These are phyloP conservation scores for Lycocorax pyrrhopterus DNA, from an alignment of 2,113 vertebrate genomes.

Conservation along the genomic window DNA sequence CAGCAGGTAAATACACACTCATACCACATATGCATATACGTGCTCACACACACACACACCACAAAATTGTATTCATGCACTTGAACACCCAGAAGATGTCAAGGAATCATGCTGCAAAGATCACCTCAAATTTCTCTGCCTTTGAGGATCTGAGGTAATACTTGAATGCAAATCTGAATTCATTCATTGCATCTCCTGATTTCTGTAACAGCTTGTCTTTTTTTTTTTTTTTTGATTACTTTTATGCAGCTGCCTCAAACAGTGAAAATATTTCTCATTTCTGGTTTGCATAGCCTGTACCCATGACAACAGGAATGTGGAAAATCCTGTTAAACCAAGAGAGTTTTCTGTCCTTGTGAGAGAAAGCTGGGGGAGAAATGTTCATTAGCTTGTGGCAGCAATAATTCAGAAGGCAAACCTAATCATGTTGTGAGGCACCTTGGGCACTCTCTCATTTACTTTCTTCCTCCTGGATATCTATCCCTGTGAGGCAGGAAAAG, in stretches of 20 bases:
- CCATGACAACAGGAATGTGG: not conserved
- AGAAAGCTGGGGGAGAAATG: not conserved
- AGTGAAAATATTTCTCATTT: not conserved
- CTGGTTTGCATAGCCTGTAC: not conserved
- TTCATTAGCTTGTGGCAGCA: not conserved
- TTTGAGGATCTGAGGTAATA: not conserved
- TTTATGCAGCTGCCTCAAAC: not conserved
- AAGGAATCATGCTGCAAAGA: not conserved
- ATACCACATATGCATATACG: too few relatives aligned
- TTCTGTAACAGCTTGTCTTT: not conserved
- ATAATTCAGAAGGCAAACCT: not conserved
- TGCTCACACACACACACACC: not conserved
- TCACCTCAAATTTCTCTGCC: not conserved
- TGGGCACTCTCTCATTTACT: not conserved
- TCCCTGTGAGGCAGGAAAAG: not conserved
- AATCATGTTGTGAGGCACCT: not conserved
- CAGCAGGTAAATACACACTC: not conserved
- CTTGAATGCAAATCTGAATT: not conserved
- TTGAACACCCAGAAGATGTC: not conserved
- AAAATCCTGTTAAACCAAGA: constrained; percentile 1
- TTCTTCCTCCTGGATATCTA: not conserved
- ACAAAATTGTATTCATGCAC: not conserved
- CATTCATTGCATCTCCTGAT: not conserved
- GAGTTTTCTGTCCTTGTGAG: not conserved
- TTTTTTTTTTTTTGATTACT: not conserved